Conservation (phyloP, 2,113 vertebrate genomes). For the Odocoileus virginianus region DNA sequence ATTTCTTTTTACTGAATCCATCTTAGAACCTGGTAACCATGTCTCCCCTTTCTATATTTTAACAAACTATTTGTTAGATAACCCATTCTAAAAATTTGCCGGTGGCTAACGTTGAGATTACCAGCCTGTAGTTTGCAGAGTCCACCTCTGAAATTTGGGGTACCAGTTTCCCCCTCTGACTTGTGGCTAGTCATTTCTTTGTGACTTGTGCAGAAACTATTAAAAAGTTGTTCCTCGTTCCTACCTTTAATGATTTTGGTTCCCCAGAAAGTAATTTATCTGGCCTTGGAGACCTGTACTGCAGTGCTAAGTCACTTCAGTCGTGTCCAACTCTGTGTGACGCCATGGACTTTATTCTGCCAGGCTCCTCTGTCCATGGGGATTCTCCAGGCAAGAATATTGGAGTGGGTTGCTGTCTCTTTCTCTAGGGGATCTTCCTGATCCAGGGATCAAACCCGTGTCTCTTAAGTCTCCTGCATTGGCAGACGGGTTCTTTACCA, state of each 20-base stretch:
- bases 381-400: neutral
- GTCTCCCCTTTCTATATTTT: neutral
- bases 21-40: neutral
- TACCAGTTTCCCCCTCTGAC: neutral
- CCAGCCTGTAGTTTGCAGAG: neutral
- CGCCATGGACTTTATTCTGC: neutral
- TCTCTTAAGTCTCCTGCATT: neutral
- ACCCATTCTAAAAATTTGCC: neutral
- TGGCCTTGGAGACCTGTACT: neutral
- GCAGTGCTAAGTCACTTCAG: neutral
- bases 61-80: conserved; percentile 17
- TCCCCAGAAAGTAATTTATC: neutral
- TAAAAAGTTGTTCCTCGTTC: neutral
- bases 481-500: neutral
- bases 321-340: neutral
- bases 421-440: neutral
- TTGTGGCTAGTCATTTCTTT: neutral
- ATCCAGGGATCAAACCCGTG: neutral
- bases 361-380: neutral
- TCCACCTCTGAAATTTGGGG: conserved; percentile 5
- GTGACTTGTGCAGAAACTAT: neutral
- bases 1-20: conserved; percentile 18
- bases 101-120: neutral
- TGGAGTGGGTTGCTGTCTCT: neutral
- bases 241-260: conserved; percentile 5